A percentile compares a stretch with the other conserved stretches of the same genome.
phyloP scores from a whole-genome alignment of 2,113 vertebrate species.

The Scatophagus argus region DNA sequence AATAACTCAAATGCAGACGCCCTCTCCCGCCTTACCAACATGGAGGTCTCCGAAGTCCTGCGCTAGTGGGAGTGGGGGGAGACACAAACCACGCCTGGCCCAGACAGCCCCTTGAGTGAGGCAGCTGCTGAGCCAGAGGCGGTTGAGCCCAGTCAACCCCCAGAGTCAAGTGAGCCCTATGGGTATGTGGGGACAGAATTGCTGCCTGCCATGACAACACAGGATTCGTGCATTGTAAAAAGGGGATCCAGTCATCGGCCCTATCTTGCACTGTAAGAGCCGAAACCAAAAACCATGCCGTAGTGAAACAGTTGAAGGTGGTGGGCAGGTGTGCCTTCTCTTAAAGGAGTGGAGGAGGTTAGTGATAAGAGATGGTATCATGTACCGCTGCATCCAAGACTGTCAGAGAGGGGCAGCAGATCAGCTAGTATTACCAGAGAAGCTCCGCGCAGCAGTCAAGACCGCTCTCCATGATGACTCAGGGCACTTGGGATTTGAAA shows the following conservation, averaged over 20 bases:
- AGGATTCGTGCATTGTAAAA: slow-evolving; percentile 14
- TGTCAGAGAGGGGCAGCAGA: not conserved
- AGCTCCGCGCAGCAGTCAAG: not conserved
- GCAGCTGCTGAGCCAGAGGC: no score
- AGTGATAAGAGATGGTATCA: slow-evolving; percentile 12
- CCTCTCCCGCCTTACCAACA: not conserved
- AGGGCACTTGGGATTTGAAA: slow-evolving; percentile 32
- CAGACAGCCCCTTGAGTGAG: not conserved
- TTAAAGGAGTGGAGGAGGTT: slow-evolving; percentile 44
- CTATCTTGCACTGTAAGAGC: not conserved
- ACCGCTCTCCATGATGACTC: slow-evolving; percentile 29
- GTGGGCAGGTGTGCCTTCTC: not conserved
- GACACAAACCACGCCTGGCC: not conserved
- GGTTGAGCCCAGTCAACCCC: no score
- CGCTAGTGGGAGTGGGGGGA: not conserved
- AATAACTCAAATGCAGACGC: not conserved
- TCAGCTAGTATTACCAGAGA: no score
- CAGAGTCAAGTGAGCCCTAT: not conserved
- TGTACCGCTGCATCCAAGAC: not conserved
- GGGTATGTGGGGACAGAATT: not conserved
- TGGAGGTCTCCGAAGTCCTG: not conserved
- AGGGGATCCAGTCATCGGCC: not conserved
- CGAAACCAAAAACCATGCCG: not conserved
- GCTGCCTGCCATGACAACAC: slow-evolving; percentile 2
- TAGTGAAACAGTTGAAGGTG: not conserved